Evolutionary conservation across 2,797 vertebrate genomes (phyloP).

Genomic region (Squalus acanthias): DNA sequence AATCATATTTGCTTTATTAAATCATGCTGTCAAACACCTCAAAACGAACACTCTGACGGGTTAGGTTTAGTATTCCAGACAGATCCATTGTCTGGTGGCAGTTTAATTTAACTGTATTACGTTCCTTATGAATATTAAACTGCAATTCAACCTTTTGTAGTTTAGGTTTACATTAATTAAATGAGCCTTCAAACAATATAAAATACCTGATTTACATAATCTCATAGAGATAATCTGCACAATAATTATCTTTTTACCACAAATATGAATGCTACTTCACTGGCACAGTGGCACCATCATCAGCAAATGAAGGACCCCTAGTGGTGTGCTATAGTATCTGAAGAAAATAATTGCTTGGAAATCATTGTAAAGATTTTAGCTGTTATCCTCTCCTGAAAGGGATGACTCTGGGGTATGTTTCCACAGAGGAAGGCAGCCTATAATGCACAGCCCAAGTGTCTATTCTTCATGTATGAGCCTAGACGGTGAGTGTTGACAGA

Average conservation of each 20-base stretch:
- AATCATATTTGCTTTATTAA: not conserved
- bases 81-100: not conserved
- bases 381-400: not conserved
- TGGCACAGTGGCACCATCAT: not conserved
- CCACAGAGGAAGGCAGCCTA: not conserved
- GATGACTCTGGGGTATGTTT: not conserved
- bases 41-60: not conserved
- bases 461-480: not conserved
- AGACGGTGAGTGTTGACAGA: not conserved
- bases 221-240: not conserved
- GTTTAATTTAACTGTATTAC: not conserved
- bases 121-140: not conserved
- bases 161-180: constrained; percentile 9
- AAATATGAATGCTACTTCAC: not conserved
- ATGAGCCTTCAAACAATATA: constrained; percentile 3
- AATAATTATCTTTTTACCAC: not conserved
- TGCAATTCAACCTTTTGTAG: not conserved
- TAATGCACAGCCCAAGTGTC: not conserved
- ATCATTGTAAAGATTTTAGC: not conserved
- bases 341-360: constrained; percentile 10
- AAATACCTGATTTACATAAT: not conserved
- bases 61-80: not conserved
- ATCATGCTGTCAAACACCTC: not conserved
- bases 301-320: not conserved
- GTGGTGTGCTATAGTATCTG: not conserved